These are phyloP conservation scores for Geotrypetes seraphini DNA, from an alignment of 2,797 vertebrate genomes.

Conservation along the genomic window DNA sequence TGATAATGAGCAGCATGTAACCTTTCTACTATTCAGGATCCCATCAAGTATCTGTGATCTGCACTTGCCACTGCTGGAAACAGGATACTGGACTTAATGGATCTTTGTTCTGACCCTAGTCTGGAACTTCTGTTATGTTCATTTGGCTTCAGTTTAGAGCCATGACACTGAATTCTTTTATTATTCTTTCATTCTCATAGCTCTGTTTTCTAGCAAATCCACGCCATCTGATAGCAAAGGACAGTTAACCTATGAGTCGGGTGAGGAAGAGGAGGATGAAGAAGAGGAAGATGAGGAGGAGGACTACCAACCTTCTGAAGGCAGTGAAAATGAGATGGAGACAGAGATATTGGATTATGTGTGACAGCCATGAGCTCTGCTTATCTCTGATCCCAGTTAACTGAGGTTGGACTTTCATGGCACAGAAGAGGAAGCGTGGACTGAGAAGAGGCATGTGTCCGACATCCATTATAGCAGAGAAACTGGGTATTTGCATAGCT, in stretches of 20 bases:
- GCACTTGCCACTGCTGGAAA: too few relatives aligned
- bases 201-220: constrained; percentile 48
- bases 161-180: too few relatives aligned
- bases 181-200: constrained; percentile 24
- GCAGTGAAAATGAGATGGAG: constrained; percentile 96
- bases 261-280: constrained; percentile 63
- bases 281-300: constrained; percentile 80
- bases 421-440: too few relatives aligned
- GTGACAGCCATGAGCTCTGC: constrained; percentile 27
- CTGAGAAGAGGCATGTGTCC: too few relatives aligned
- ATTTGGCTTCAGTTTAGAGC: too few relatives aligned
- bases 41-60: too few relatives aligned
- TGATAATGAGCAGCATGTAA: too few relatives aligned
- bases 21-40: too few relatives aligned
- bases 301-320: constrained; percentile 84
- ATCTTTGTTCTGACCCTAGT: too few relatives aligned
- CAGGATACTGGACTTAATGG: too few relatives aligned
- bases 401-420: neutral
- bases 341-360: constrained; percentile 92
- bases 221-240: constrained; percentile 34
- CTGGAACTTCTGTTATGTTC: too few relatives aligned
- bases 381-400: accelerated
- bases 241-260: constrained; percentile 45
- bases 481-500: too few relatives aligned
- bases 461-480: accelerated